phyloP scores from a whole-genome alignment of 2,888 invertebrate species.

The Troides oblongomaculatus region DNA sequence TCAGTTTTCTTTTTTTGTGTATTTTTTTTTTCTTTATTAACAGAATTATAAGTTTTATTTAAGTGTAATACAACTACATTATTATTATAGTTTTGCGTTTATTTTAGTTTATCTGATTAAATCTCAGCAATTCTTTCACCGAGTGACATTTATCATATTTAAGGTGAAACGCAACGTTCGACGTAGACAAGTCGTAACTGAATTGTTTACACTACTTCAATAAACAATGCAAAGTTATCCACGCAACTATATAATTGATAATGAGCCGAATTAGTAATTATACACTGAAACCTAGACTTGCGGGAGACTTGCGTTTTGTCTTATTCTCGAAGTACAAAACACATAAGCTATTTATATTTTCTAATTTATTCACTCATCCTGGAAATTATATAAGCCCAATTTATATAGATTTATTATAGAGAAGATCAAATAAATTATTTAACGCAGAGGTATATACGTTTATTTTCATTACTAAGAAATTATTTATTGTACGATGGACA shows the following conservation, averaged over 20 bases:
- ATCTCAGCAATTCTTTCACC: slow-evolving; percentile 65
- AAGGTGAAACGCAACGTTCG: slow-evolving; percentile 32
- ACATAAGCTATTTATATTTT: slow-evolving; percentile 59
- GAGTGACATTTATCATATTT: slow-evolving; percentile 42
- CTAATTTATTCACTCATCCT: slow-evolving; percentile 56
- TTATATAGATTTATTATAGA: slow-evolving; percentile 50
- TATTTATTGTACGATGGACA: slow-evolving; percentile 67
- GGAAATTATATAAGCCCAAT: slow-evolving; percentile 57
- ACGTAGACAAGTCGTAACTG: slow-evolving; percentile 25
- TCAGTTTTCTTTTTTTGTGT: slow-evolving; percentile 17
- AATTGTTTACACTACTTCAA: slow-evolving; percentile 10
- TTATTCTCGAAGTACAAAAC: slow-evolving; percentile 78
- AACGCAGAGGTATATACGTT: slow-evolving; percentile 58
- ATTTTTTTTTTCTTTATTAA: slow-evolving; percentile 3
- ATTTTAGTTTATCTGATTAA: slow-evolving; percentile 62
- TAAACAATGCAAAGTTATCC: slow-evolving; percentile 8
- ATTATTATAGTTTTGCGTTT: slow-evolving; percentile 58
- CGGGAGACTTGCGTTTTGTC: slow-evolving; percentile 42
- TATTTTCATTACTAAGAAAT: slow-evolving; percentile 65
- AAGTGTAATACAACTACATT: slow-evolving; percentile 25
- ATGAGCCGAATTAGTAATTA: slow-evolving; percentile 4
- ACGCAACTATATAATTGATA: slow-evolving; percentile 7
- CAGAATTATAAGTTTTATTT: slow-evolving; percentile 16
- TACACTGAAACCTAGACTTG: slow-evolving; percentile 13
- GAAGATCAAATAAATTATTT: slow-evolving; percentile 69